Evolutionary conservation across 2,797 vertebrate genomes (phyloP).

Genomic region (Philypnodon macrostomus): DNA sequence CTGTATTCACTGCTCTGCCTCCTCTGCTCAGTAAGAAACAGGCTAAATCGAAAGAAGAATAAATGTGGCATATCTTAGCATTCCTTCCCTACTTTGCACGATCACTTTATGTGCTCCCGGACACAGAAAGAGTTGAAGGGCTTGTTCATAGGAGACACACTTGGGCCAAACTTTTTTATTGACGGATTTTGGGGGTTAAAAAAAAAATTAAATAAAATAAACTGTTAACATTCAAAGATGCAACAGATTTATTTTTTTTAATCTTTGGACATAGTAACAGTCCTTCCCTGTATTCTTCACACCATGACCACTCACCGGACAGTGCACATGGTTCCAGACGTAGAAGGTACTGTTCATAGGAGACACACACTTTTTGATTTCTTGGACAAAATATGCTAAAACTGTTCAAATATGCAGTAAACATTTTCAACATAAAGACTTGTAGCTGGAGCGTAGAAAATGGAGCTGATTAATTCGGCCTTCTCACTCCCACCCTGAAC

Average conservation of each 20-base stretch:
- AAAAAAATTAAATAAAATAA: too few species aligned
- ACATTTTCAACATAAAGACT: slow-evolving; percentile 51
- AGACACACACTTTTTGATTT: too few species aligned
- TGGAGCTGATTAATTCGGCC: slow-evolving; percentile 86
- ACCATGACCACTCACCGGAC: slow-evolving; percentile 74
- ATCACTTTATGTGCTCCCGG: too few species aligned
- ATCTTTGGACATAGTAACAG: slow-evolving; percentile 79
- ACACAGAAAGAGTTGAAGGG: too few species aligned
- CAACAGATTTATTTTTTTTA: slow-evolving; percentile 79
- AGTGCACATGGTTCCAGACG: slow-evolving; percentile 50
- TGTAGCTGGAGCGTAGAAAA: slow-evolving; percentile 71
- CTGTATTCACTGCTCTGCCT: slow-evolving; percentile 66
- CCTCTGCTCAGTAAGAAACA: slow-evolving; percentile 65
- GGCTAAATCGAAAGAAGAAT: slow-evolving; percentile 64
- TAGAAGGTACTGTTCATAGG: too few species aligned
- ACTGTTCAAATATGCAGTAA: slow-evolving; percentile 28
- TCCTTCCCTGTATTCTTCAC: slow-evolving; percentile 71
- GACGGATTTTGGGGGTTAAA: too few species aligned
- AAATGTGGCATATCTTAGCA: slow-evolving; percentile 76
- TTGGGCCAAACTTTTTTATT: too few species aligned
- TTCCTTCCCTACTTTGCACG: too few species aligned
- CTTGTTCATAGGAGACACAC: too few species aligned
- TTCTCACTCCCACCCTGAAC: slow-evolving; percentile 73
- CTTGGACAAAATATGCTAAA: slow-evolving; percentile 26
- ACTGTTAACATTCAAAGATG: too few species aligned